Evolutionary conservation across 2,888 invertebrate genomes (phyloP).

Genomic region (Drosophila diplacantha): DNA sequence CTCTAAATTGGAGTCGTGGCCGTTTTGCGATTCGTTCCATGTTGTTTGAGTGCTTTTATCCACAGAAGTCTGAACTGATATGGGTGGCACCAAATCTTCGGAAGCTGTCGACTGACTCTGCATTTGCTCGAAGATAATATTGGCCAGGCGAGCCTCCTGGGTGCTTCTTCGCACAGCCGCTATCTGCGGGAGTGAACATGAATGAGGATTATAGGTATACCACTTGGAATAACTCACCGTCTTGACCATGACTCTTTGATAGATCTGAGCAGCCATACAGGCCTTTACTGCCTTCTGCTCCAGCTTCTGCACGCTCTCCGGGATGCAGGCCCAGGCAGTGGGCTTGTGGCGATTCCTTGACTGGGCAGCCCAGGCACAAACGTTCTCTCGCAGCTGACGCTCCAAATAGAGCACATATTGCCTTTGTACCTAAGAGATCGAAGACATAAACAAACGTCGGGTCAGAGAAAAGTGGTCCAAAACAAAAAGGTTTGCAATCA

Average conservation of each 20-base stretch:
- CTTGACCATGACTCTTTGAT: conserved; percentile 74
- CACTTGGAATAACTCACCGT: conserved; percentile 57
- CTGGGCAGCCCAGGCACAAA: conserved; percentile 53
- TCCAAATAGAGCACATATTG: conserved; percentile 72
- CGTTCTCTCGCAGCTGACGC: conserved; percentile 68
- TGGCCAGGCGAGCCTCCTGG: conserved; percentile 62
- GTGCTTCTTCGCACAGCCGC: conserved; percentile 68
- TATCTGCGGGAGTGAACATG: conserved; percentile 51
- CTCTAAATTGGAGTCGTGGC: conserved; percentile 9
- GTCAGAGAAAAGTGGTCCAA: neutral
- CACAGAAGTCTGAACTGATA: conserved; percentile 7
- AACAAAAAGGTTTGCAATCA: neutral
- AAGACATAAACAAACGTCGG: neutral
- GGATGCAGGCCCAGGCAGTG: conserved; percentile 56
- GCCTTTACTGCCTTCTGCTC: conserved; percentile 71
- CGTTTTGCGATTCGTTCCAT: conserved; percentile 14
- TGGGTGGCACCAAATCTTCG: neutral
- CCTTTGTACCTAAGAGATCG: conserved; percentile 63
- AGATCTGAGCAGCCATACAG: conserved; percentile 71
- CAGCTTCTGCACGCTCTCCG: conserved; percentile 57
- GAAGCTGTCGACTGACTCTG: conserved; percentile 23
- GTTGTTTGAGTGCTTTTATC: conserved; percentile 50
- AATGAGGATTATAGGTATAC: neutral
- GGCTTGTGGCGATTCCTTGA: conserved; percentile 62
- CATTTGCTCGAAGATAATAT: conserved; percentile 57